Percentiles rank a stretch among this genome's conserved stretches.
These are phyloP conservation scores for Ennomos fuscantarius DNA, from an alignment of 2,888 invertebrate genomes.

Conservation along the genomic window DNA sequence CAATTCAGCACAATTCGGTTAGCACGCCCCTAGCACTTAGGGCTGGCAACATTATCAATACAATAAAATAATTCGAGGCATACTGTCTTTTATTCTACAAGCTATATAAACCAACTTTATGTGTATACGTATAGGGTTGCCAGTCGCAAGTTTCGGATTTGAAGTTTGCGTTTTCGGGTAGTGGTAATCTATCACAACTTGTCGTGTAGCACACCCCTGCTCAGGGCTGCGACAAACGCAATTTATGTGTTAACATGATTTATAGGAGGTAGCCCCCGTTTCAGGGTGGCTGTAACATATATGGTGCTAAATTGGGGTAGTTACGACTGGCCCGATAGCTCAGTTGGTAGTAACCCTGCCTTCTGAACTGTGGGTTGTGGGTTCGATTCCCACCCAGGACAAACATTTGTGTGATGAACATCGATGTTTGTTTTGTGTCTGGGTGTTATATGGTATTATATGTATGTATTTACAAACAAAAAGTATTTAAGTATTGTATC, in stretches of 20 bases:
- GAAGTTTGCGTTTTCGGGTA: conserved; percentile 20
- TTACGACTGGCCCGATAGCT: neutral
- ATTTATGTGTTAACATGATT: conserved; percentile 83
- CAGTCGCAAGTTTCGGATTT: conserved; percentile 3
- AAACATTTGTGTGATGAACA: too few species aligned
- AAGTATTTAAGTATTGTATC: too few species aligned
- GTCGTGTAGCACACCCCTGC: conserved; percentile 63
- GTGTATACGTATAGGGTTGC: conserved; percentile 12
- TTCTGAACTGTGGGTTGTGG: too few species aligned
- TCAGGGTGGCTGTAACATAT: conserved; percentile 35
- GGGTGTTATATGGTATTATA: too few species aligned
- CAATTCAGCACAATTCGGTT: conserved; percentile 58
- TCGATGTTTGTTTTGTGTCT: too few species aligned
- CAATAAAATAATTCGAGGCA: conserved; percentile 46
- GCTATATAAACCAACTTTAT: conserved; percentile 2
- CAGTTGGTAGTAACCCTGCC: too few species aligned
- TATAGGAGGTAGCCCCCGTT: conserved; percentile 67
- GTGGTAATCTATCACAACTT: conserved; percentile 67
- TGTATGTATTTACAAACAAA: too few species aligned
- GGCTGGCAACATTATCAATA: conserved; percentile 47
- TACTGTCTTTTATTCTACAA: conserved; percentile 31
- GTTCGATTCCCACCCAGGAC: too few species aligned
- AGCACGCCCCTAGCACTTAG: conserved; percentile 53
- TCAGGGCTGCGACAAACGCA: conserved; percentile 66
- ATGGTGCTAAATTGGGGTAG: conserved; percentile 60